Evolutionary conservation across 2,888 invertebrate genomes (phyloP).

Genomic region (Willowsia nigromaculata): DNA sequence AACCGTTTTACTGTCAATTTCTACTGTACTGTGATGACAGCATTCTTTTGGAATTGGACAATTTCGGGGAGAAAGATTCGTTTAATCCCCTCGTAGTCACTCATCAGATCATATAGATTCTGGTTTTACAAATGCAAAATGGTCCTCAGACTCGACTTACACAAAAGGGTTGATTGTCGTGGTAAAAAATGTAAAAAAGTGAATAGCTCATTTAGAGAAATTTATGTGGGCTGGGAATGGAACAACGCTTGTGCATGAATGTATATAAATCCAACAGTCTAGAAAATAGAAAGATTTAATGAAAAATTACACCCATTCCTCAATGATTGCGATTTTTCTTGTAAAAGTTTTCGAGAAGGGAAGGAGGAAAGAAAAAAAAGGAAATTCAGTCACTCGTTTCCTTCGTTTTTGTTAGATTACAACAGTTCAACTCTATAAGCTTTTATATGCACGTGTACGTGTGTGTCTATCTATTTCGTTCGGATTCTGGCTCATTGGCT

Average conservation of each 20-base stretch:
- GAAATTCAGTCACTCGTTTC: neutral
- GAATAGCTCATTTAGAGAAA: constrained; percentile 55
- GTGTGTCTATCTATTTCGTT: constrained; percentile 22
- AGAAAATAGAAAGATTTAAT: constrained; percentile 47
- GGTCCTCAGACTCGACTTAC: neutral
- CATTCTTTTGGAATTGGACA: neutral
- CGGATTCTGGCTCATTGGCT: constrained; percentile 30
- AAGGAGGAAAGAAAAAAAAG: constrained; percentile 20
- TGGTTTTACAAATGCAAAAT: constrained; percentile 23
- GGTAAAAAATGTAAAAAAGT: constrained; percentile 42
- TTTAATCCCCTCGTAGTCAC: constrained; percentile 1
- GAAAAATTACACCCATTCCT: constrained; percentile 65
- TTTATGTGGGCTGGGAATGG: constrained; percentile 14
- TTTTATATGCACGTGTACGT: constrained; percentile 29
- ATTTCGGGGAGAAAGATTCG: neutral
- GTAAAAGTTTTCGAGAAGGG: neutral
- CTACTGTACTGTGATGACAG: neutral
- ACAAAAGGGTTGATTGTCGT: constrained; percentile 25
- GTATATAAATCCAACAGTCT: neutral
- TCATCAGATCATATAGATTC: constrained; percentile 29
- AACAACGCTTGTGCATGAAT: neutral
- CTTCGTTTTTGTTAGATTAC: neutral
- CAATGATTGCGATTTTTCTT: constrained; percentile 57
- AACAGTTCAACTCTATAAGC: neutral
- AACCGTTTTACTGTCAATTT: neutral